phyloP scores from a whole-genome alignment of 2,888 invertebrate species.

The Pantelozetes paolii region DNA sequence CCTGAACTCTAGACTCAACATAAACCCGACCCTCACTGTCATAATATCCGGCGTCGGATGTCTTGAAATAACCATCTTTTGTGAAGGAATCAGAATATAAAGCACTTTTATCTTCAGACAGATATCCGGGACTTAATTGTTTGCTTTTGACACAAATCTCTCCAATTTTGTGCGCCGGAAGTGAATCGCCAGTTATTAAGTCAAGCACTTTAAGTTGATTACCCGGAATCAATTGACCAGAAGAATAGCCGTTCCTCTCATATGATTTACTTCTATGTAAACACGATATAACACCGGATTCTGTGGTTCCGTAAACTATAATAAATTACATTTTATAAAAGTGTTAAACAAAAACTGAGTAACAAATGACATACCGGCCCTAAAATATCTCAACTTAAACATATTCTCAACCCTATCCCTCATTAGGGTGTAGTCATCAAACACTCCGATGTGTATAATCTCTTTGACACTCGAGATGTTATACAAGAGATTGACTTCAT shows the following conservation, averaged over 20 bases:
- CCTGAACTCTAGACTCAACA: not conserved
- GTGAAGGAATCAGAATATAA: not conserved
- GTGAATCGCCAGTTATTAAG: not conserved
- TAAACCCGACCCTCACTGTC: conserved; percentile 1
- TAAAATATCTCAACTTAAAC: conserved; percentile 20
- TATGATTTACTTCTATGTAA: conserved; percentile 15
- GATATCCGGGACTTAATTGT: conserved; percentile 12
- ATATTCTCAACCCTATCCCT: conserved; percentile 16
- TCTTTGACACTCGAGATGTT: conserved; percentile 25
- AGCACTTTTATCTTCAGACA: not conserved
- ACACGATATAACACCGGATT: conserved; percentile 18
- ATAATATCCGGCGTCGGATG: conserved; percentile 15
- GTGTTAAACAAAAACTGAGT: too few relatives aligned
- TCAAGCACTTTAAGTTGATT: not conserved
- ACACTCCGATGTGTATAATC: conserved; percentile 14
- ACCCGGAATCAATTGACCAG: conserved; percentile 17
- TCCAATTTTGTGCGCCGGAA: not conserved
- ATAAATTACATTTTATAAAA: too few relatives aligned
- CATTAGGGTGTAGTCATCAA: conserved; percentile 6
- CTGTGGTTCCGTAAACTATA: conserved; percentile 19
- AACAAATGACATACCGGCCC: not conserved
- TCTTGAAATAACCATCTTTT: conserved; percentile 9
- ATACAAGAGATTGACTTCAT: conserved; percentile 30
- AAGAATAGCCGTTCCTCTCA: conserved; percentile 11
- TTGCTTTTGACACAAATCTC: conserved; percentile 27